phyloP scores from a whole-genome alignment of 2,797 vertebrate species.

The Eospalax fontanierii region DNA sequence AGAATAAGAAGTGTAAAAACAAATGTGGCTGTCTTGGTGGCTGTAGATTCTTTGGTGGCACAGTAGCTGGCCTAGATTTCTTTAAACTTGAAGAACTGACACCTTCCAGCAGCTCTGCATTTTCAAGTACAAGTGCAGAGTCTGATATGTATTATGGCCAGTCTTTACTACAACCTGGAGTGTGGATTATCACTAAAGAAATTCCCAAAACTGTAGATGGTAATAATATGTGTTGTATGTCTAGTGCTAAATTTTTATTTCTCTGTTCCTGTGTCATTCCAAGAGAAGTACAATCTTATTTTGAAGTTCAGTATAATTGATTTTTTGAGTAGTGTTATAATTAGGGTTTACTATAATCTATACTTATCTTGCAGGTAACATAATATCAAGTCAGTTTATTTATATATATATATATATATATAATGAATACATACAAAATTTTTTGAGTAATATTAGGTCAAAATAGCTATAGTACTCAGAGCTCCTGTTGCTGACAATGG shows the following conservation, averaged over 20 bases:
- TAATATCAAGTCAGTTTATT: not conserved
- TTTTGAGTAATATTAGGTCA: not conserved
- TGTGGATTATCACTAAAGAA: conserved; percentile 98
- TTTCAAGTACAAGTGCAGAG: conserved; percentile 93
- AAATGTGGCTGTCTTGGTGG: conserved; percentile 98
- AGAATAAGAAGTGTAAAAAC: conserved; percentile 95
- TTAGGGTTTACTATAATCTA: not conserved
- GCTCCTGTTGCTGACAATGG: not conserved
- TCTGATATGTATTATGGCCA: conserved; percentile 98
- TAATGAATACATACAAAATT: too few species aligned
- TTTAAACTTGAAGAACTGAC: conserved; percentile 97
- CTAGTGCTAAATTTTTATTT: not conserved
- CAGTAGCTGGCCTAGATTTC: conserved; percentile 94
- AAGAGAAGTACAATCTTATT: not conserved
- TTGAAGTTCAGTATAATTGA: not conserved
- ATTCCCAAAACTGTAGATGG: conserved; percentile 94
- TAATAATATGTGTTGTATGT: conserved; percentile 83
- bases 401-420: too few species aligned
- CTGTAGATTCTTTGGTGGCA: conserved; percentile 97
- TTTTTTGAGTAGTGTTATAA: not conserved
- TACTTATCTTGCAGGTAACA: conserved; percentile 32
- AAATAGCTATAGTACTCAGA: not conserved
- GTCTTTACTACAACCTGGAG: conserved; percentile 96
- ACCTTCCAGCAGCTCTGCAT: conserved; percentile 96
- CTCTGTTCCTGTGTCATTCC: not conserved